Percentiles rank a stretch among this genome's conserved stretches.
Evolutionary conservation across 1,140 invertebrate species (phyloP).

Genomic region (Melipona quadrifasciata): DNA sequence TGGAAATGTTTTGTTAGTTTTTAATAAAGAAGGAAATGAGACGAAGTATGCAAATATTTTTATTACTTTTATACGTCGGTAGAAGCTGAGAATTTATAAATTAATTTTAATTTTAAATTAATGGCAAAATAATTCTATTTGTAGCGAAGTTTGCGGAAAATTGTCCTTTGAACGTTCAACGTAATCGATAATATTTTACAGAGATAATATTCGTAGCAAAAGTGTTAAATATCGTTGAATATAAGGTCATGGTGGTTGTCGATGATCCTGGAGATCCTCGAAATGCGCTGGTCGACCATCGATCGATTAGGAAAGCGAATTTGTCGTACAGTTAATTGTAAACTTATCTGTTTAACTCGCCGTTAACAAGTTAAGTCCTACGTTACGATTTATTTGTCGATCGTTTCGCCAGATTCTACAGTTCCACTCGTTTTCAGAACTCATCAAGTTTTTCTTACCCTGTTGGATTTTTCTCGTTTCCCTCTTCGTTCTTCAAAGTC

Average conservation of each 20-base stretch:
- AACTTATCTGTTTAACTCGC: neutral
- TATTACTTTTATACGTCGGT: too few relatives aligned
- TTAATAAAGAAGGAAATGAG: too few relatives aligned
- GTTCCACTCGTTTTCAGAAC: slow-evolving; percentile 70
- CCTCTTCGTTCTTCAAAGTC: slow-evolving; percentile 17
- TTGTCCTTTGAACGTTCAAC: neutral
- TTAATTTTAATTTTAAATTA: too few relatives aligned
- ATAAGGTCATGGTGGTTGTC: neutral
- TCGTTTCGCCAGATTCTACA: slow-evolving; percentile 73
- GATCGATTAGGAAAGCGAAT: slow-evolving; percentile 30
- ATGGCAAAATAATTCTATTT: neutral
- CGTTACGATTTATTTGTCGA: neutral
- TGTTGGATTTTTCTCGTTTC: neutral
- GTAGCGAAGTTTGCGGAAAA: neutral
- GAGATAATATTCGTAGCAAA: neutral
- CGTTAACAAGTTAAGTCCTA: slow-evolving; percentile 6
- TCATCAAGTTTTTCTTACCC: neutral
- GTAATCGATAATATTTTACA: neutral
- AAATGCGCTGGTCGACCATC: neutral
- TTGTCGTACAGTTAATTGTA: slow-evolving; percentile 20
- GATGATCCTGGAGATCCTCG: slow-evolving; percentile 10
- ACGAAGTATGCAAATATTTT: too few relatives aligned
- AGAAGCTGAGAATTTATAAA: too few relatives aligned
- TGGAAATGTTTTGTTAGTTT: too few relatives aligned
- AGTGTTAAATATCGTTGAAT: slow-evolving; percentile 1